Base-by-base conservation (phyloP, 2,888 invertebrate genomes). In the Beris chalybata region DNA sequence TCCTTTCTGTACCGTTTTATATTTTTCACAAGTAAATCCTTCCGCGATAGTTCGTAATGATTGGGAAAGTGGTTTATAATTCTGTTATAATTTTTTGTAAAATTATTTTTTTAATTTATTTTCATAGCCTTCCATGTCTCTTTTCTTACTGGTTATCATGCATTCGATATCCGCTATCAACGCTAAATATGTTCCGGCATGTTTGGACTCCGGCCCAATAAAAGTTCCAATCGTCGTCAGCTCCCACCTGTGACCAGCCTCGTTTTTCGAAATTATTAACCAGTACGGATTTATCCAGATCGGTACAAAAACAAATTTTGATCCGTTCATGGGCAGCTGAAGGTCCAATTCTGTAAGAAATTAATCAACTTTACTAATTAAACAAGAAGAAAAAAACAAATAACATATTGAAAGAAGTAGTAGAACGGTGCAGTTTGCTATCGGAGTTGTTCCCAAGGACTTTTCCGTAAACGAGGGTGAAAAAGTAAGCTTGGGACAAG, bases 21-120 rank as follows among this genome's bases (percentile, higher is more conserved):
- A 77, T 97, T 97, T 81, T 95, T 96, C 57, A 97, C 95, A 71
- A 99, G 84, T 65, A 97, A 83, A 83, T 99, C 98, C 81, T 99
- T 98, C 12, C 98, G 85, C 0, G 96, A 95, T 64, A 97, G 82
- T 78, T 97, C 97, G 76, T 95, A 93, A 78, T 96, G 95, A 80
- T 95, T 97, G 1, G 97, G 96, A 78, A 95, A 97, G 79, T 97
- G 97, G 82, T 96, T 97, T 71, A 97, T 94, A 65, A 94, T 86
- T 82, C 91, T 91, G 73, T 59, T 77, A 74, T 67, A 55, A 57
- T 22, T 22, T 22, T 22, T 22, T 22, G 1, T 22, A 22, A 22
- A 22, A 22, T 22, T 22, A 22, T 22, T 22, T 22, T 3, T 22
- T 22, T 22, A 22, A 22, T 22, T 22, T 22, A 22, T 22, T 22